Conservation (phyloP, 2,888 invertebrate species). For the Peribatodes rhomboidaria region DNA sequence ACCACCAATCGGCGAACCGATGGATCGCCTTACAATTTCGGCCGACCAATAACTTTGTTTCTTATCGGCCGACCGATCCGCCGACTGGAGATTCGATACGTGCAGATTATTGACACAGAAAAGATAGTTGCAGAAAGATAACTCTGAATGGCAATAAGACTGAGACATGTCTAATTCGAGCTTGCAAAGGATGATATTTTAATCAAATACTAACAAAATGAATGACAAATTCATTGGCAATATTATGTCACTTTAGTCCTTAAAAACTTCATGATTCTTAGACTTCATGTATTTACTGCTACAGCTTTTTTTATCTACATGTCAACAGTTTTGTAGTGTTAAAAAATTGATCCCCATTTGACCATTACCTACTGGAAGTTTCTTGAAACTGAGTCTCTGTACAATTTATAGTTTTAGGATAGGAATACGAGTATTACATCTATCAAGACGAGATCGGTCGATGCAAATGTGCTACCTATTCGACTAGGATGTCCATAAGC, state of each 20-base stretch:
- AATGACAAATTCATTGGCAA: too few species aligned
- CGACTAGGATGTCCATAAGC: neutral
- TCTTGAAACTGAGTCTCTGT: neutral
- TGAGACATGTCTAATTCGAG: too few species aligned
- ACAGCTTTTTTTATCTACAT: too few species aligned
- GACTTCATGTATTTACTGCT: too few species aligned
- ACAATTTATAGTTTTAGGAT: neutral
- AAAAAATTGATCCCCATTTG: too few species aligned
- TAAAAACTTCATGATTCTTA: too few species aligned
- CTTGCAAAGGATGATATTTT: too few species aligned
- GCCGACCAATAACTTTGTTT: constrained; percentile 78
- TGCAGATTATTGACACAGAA: constrained; percentile 33
- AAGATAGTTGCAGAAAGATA: neutral
- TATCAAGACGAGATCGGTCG: constrained; percentile 12
- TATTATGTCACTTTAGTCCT: too few species aligned
- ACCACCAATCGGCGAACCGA: constrained; percentile 22
- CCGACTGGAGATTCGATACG: constrained; percentile 65
- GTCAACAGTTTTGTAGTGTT: too few species aligned
- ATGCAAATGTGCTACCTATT: constrained; percentile 16
- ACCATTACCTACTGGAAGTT: too few species aligned
- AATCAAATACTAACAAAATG: too few species aligned
- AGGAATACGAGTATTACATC: neutral
- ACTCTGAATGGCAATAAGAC: neutral
- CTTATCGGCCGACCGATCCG: constrained; percentile 76
- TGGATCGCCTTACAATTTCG: constrained; percentile 51